A percentile compares a stretch with the other conserved stretches of the same genome.
These are phyloP conservation scores for Montipora efflorescens DNA, from an alignment of 64 coral and sea anemone species.

Conservation along the genomic window DNA sequence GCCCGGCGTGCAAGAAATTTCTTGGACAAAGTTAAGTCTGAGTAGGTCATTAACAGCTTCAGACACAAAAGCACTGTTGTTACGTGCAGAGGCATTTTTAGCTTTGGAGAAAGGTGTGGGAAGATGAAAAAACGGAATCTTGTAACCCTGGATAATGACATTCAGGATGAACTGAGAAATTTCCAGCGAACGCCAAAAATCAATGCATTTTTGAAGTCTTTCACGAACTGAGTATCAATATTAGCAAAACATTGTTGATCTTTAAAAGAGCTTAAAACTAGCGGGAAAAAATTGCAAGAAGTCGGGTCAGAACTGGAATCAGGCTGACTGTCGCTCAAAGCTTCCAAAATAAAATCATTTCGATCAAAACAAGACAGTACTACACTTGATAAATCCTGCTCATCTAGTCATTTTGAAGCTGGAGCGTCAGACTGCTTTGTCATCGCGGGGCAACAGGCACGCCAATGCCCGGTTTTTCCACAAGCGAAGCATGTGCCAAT, in stretches of 20 bases:
- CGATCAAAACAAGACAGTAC: too few relatives aligned
- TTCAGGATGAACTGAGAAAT: conserved; percentile 1
- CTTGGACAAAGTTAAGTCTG: background rate
- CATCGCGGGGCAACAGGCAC: background rate
- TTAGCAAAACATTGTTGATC: too few relatives aligned
- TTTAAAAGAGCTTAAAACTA: too few relatives aligned
- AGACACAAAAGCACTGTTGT: too few relatives aligned
- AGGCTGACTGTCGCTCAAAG: too few relatives aligned
- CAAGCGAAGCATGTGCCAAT: background rate
- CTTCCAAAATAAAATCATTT: too few relatives aligned
- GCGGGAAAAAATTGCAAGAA: too few relatives aligned
- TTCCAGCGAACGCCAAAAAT: conserved; percentile 4
- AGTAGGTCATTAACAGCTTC: background rate
- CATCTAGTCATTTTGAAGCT: too few relatives aligned
- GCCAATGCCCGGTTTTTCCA: background rate
- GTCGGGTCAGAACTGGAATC: too few relatives aligned
- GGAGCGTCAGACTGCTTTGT: background rate
- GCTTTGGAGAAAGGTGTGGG: too few relatives aligned
- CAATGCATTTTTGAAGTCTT: background rate
- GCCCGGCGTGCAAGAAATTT: background rate
- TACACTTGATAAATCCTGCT: too few relatives aligned
- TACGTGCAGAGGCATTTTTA: too few relatives aligned
- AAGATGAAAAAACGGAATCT: conserved; percentile 1
- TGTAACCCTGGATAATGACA: background rate
- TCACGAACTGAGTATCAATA: background rate